Evolutionary conservation across 2,113 vertebrate species (phyloP), one percentile per base, ranked within the genome.

Genomic region (Sprattus sprattus): DNA sequence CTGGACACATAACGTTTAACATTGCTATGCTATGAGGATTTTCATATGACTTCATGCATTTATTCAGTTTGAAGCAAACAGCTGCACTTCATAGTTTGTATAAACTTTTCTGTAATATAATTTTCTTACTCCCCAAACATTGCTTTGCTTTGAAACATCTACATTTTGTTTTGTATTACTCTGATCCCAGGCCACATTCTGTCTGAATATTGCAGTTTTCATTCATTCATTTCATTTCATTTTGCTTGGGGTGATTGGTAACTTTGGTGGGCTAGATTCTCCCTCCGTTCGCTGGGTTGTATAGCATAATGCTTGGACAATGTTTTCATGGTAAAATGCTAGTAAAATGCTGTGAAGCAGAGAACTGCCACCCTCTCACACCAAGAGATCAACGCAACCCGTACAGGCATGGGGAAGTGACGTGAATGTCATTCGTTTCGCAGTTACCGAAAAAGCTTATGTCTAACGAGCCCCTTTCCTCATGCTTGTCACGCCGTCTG

Each of bases 241-340:
- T 78, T 78, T 39, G 71, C 71, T 78, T 39, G 32, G 71, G 71
- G 71, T 78, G 71, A 78, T 78, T 39, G 39, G 39, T 39, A 39
- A 39, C 39, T 39, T 39, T 39, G 71, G 28, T 32, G 5, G 13
- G 28, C 71, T 78, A 28, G 8, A 75, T 32, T 75, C 67, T 75
- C 67, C 25, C 28, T 28, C 28, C 2, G 28, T 39, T 16, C 9
- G 13, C 11, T 32, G 4, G 71, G 9, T 78, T 32, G 11, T 15
- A 28, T 7, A 25, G 10, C 28, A 32, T 15, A 32, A 32, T 15
- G 71, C 71, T 78, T 78, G 13, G 28, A 44, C 71, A 39, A 32
- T 11, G 3, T 16, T 39, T 78, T 78, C 39, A 39, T 39, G 39
- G 39, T 1, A n/a, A n/a, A n/a, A n/a, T n/a, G n/a, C n/a, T n/a